A percentile compares a stretch with the other conserved stretches of the same genome.
Conservation (phyloP, 2,888 invertebrate species). For the Coelopa pilipes region DNA sequence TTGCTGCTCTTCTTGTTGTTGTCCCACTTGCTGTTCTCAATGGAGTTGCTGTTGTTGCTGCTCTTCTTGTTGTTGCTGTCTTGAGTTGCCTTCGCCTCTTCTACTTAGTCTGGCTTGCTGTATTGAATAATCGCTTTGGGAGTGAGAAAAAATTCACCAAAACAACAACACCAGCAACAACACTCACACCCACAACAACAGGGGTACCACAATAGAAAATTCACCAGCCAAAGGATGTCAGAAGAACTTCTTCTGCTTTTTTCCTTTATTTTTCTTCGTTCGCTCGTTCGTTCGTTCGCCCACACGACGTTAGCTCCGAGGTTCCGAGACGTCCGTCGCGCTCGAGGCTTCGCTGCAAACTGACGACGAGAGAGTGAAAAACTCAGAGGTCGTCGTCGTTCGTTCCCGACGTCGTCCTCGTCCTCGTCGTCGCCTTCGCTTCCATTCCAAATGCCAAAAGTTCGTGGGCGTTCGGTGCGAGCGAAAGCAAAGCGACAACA, state of each 20-base stretch:
- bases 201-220: slow-evolving; percentile 16
- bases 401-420: background rate
- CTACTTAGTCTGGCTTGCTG: too few species aligned
- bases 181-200: background rate
- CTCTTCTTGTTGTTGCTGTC: too few species aligned
- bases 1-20: background rate
- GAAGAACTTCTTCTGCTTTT: too few species aligned
- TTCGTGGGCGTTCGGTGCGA: background rate
- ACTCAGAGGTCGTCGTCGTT: background rate
- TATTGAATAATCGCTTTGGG: too few species aligned
- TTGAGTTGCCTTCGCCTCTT: too few species aligned
- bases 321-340: slow-evolving; percentile 52
- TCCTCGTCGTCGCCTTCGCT: too few species aligned
- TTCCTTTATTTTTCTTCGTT: too few species aligned
- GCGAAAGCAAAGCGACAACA: too few species aligned
- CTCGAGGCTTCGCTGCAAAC: slow-evolving; percentile 60
- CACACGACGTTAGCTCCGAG: slow-evolving; percentile 2
- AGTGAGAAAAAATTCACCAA: too few species aligned
- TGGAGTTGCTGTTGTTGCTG: too few species aligned
- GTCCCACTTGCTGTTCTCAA: background rate
- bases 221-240: too few species aligned
- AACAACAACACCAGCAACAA: too few species aligned
- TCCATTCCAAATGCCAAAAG: slow-evolving; percentile 9
- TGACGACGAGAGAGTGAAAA: slow-evolving; percentile 38
- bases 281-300: background rate